Percentiles rank a stretch among this genome's conserved stretches.
Conservation (phyloP, 2,888 invertebrate genomes). For the Heteromyza rotundicornis region DNA sequence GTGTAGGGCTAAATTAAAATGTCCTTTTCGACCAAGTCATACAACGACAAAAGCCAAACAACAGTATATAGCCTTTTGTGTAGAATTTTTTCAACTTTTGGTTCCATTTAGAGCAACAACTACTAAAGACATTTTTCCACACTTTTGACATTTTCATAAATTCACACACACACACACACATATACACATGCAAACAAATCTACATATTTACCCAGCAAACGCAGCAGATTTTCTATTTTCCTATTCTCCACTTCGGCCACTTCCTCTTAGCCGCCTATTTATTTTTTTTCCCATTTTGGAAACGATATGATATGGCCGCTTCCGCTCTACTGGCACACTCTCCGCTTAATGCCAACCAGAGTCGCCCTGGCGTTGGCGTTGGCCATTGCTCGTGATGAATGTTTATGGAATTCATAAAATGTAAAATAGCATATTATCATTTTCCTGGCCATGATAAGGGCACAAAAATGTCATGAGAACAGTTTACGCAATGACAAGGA, state of each 20-base stretch:
- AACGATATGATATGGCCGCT: slow-evolving; percentile 10
- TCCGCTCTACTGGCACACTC: slow-evolving; percentile 16
- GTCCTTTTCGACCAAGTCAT: not conserved
- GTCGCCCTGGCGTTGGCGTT: not conserved
- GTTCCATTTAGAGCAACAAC: no score
- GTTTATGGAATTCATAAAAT: slow-evolving; percentile 36
- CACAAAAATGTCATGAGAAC: not conserved
- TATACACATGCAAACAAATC: not conserved
- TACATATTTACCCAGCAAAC: no score
- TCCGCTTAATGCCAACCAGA: slow-evolving; percentile 6
- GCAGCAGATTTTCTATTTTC: not conserved
- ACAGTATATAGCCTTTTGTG: no score
- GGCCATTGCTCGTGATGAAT: slow-evolving; percentile 28
- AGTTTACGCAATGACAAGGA: slow-evolving; percentile 2
- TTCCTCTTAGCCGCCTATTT: not conserved
- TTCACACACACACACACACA: not conserved
- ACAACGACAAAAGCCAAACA: no score
- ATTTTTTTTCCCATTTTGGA: not conserved
- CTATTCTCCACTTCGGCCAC: not conserved
- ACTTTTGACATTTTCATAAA: not conserved
- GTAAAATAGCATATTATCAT: slow-evolving; percentile 35
- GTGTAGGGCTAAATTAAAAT: not conserved
- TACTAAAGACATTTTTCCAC: no score
- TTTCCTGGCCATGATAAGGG: slow-evolving; percentile 21
- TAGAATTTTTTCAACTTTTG: not conserved